These are phyloP conservation scores for Heteractis magnifica DNA, from an alignment of 92 coral and sea anemone species.

Conservation along the genomic window DNA sequence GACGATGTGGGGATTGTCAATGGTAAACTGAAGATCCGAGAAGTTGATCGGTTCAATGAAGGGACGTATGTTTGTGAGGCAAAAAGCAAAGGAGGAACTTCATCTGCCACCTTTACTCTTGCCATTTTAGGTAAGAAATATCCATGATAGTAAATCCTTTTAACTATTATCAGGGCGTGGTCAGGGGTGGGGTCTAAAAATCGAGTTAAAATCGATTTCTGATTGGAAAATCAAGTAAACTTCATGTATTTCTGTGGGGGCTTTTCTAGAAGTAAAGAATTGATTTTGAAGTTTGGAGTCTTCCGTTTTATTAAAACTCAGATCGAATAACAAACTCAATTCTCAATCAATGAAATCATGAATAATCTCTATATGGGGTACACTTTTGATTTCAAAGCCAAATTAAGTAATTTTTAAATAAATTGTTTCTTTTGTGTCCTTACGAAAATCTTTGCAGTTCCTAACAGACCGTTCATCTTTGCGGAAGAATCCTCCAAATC, in stretches of 20 bases:
- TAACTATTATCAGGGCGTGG: no score
- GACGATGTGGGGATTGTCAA: conserved; percentile 60
- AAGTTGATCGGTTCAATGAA: conserved; percentile 64
- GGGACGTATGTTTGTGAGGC: conserved; percentile 69
- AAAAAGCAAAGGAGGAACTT: conserved; percentile 35
- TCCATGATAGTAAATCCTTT: not conserved
- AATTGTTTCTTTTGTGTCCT: not conserved
- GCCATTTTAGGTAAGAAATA: conserved; percentile 55
- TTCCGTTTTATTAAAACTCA: no score
- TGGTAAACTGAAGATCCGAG: conserved; percentile 53
- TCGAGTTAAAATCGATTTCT: no score
- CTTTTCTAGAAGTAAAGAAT: no score
- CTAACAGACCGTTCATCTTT: conserved; percentile 49
- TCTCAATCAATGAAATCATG: no score
- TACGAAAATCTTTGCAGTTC: conserved; percentile 29
- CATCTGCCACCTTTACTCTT: conserved; percentile 51
- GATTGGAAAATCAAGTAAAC: no score
- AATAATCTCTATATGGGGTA: no score
- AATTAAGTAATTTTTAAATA: no score
- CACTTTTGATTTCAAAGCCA: no score
- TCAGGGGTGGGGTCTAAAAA: not conserved
- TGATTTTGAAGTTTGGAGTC: no score
- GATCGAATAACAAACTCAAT: no score
- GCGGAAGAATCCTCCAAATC: conserved; percentile 36
- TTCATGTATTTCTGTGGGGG: no score